These are phyloP conservation scores for Cyclophora albipunctata DNA, from an alignment of 2,888 invertebrate genomes.

Conservation along the genomic window DNA sequence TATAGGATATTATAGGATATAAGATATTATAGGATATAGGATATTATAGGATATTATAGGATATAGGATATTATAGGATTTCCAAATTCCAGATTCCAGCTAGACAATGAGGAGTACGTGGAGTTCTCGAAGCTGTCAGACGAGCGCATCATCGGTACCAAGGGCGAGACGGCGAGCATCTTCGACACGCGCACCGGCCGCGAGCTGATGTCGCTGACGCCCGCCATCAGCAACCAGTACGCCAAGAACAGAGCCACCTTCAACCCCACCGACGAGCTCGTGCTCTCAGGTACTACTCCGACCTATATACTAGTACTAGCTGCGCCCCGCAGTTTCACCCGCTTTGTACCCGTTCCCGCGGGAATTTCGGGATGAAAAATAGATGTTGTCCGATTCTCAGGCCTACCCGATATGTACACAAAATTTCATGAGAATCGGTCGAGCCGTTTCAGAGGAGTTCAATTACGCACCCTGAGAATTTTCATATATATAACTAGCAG, in stretches of 20 bases:
- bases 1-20: background rate
- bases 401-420: too few species aligned
- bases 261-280: conserved; percentile 93
- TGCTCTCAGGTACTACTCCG: conserved; percentile 80
- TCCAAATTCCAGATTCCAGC: conserved; percentile 71
- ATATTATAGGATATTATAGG: background rate
- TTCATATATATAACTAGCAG: too few species aligned
- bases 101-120: conserved; percentile 91
- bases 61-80: background rate
- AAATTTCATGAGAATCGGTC: too few species aligned
- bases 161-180: conserved; percentile 86
- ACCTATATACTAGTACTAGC: too few species aligned
- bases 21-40: background rate
- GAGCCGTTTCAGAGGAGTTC: too few species aligned
- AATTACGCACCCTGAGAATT: too few species aligned
- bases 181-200: conserved; percentile 91
- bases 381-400: too few species aligned
- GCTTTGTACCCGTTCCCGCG: too few species aligned
- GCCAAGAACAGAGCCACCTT: conserved; percentile 95
- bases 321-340: too few species aligned
- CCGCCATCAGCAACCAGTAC: conserved; percentile 93
- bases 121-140: conserved; percentile 92
- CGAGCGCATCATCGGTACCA: conserved; percentile 92
- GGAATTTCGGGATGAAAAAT: too few species aligned
- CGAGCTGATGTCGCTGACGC: conserved; percentile 82